Percentiles rank a stretch among this genome's conserved stretches.
Conservation (phyloP, 2,888 invertebrate genomes). For the Eilema sororculum region DNA sequence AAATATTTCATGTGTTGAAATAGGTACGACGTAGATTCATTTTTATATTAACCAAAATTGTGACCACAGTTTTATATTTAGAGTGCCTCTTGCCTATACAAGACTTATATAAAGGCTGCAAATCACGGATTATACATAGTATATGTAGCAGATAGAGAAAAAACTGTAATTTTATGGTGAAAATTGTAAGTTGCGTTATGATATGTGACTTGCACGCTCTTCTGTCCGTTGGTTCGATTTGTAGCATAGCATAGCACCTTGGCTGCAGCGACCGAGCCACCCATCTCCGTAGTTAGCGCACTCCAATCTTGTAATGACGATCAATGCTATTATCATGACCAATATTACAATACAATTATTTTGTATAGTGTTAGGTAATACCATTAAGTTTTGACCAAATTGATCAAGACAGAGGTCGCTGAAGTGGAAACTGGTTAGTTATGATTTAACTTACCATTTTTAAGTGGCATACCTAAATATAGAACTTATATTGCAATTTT, state of each 20-base stretch:
- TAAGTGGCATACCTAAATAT: conserved; percentile 87
- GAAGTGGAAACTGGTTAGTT: conserved; percentile 66
- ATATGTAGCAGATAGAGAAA: conserved; percentile 83
- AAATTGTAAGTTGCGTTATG: conserved; percentile 88
- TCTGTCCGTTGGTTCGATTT: conserved; percentile 45
- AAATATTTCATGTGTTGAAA: conserved; percentile 78
- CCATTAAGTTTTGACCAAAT: conserved; percentile 70
- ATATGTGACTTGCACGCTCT: conserved; percentile 77
- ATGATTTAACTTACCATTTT: conserved; percentile 72
- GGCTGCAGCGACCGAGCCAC: conserved; percentile 25
- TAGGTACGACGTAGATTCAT: conserved; percentile 81
- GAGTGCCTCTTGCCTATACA: conserved; percentile 89
- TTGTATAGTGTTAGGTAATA: conserved; percentile 72
- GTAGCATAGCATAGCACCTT: conserved; percentile 35
- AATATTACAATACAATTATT: conserved; percentile 73
- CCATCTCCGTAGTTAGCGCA: conserved; percentile 77
- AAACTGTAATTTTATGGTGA: conserved; percentile 85
- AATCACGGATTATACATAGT: conserved; percentile 86
- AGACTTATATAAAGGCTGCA: conserved; percentile 88
- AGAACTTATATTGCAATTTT: conserved; percentile 87
- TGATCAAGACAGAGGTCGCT: conserved; percentile 57
- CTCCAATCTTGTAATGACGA: conserved; percentile 75
- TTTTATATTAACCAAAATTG: conserved; percentile 84
- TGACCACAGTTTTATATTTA: conserved; percentile 88
- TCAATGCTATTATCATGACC: conserved; percentile 74